These are phyloP conservation scores for Steinernema feltiae DNA, from an alignment of 1,140 invertebrate species.

Conservation along the genomic window DNA sequence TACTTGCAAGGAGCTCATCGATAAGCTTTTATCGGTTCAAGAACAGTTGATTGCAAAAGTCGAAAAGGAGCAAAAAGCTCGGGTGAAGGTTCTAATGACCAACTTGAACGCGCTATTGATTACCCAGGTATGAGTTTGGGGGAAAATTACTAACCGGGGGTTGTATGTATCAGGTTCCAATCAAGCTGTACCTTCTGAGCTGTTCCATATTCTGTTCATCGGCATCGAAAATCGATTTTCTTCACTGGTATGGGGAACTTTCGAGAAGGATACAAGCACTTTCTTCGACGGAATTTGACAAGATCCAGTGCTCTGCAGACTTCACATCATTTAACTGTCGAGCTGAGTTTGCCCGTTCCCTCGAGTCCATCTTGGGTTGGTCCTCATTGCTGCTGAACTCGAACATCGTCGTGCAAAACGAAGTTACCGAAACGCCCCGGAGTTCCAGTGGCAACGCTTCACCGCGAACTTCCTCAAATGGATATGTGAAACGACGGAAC, in stretches of 20 bases:
- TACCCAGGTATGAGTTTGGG: constrained; percentile 22
- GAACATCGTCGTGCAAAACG: constrained; percentile 18
- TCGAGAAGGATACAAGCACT: constrained; percentile 26
- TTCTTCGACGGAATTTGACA: not conserved
- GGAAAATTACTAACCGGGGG: no score
- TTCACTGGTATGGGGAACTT: constrained; percentile 41
- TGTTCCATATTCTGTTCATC: constrained; percentile 55
- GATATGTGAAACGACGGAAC: not conserved
- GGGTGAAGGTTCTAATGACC: constrained; percentile 35
- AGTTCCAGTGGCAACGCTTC: not conserved
- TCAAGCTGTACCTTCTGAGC: constrained; percentile 41
- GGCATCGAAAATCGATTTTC: constrained; percentile 53
- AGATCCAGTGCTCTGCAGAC: constrained; percentile 5
- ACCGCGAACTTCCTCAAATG: not conserved
- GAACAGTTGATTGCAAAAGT: constrained; percentile 16
- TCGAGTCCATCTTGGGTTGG: constrained; percentile 21
- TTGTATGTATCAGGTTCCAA: constrained; percentile 38
- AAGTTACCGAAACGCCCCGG: not conserved
- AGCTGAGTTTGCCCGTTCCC: constrained; percentile 22
- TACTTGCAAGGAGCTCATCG: not conserved
- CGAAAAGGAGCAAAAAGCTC: constrained; percentile 32
- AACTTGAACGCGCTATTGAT: constrained; percentile 25
- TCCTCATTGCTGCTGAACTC: constrained; percentile 24
- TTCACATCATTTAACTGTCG: constrained; percentile 18
- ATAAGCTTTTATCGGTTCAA: not conserved